phyloP scores from a whole-genome alignment of 2,888 invertebrate species.

The Busseola fusca region DNA sequence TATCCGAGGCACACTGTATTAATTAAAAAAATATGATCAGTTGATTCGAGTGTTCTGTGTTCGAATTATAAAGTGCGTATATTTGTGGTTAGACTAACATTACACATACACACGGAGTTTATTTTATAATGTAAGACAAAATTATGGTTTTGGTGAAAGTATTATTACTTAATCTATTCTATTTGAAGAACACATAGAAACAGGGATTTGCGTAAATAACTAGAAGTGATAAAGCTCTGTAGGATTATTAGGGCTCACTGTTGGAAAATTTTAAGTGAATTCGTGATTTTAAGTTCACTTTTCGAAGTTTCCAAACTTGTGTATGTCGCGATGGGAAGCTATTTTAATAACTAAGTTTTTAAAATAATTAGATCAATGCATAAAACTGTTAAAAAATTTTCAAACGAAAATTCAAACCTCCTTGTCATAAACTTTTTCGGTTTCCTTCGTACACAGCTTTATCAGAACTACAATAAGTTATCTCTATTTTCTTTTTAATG shows the following conservation, averaged over 20 bases:
- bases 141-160: slow-evolving; percentile 54
- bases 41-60: slow-evolving; percentile 71
- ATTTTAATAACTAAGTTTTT: not conserved
- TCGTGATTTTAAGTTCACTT: not conserved
- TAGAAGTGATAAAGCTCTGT: slow-evolving; percentile 45
- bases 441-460: not conserved
- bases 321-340: not conserved
- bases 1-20: slow-evolving; percentile 54
- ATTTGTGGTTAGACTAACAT: slow-evolving; percentile 66
- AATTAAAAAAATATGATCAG: slow-evolving; percentile 70
- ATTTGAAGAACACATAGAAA: slow-evolving; percentile 62
- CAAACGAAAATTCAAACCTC: not conserved
- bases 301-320: slow-evolving; percentile 4
- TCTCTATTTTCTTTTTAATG: not conserved
- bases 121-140: slow-evolving; percentile 66
- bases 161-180: slow-evolving; percentile 42
- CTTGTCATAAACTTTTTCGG: not conserved
- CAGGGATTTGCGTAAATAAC: slow-evolving; percentile 56
- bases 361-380: not conserved
- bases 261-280: not conserved
- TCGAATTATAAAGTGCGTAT: slow-evolving; percentile 74
- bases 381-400: not conserved
- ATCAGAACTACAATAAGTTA: not conserved
- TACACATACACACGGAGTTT: slow-evolving; percentile 65
- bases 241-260: slow-evolving; percentile 14